Evolutionary conservation across 2,113 vertebrate species (phyloP), one percentile per base, ranked within the genome.

Genomic region (Pristiophorus japonicus): DNA sequence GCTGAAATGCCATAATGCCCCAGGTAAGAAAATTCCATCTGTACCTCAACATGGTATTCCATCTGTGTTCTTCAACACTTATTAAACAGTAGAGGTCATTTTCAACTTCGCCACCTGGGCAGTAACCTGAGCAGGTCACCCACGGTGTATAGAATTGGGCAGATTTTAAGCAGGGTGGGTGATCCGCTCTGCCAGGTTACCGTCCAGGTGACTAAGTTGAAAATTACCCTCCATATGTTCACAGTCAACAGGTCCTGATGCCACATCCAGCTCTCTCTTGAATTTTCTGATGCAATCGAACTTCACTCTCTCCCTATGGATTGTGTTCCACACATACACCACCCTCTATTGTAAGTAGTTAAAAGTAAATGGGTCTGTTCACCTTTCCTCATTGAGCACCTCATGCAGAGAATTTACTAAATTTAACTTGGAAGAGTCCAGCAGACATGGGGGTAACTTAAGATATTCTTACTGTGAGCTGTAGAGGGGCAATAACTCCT

Each of bases 381-480:
- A 47, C 84, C 1, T 87, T 87, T 20, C 14, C 42, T 84, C 5
- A 30, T 34, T 62, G 47, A 59, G 51, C 34, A 62, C 16, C 55
- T 63, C 88, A 62, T 92, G 59, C 88, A 63, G 59, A 16, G 59
- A 92, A 63, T 20, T 63, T n/a, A 63, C 14, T 92, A 38, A 59
- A 92, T n/a, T 92, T 92, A 63, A 63, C 34, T 63, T 84, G 78
- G 38, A 42, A 84, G 18, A 84, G 42, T 42, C 55, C 20, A 63
- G 55, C 88, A 92, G 88, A 63, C 27, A 8, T 38, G 12, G 42
- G 51, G 55, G 59, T 24, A 45, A 66, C 16, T 88, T 59, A 94
- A 45, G 62, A 4, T 67, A 24, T 73, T 96, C 98, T 98, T 97
- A 99, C 99, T 8, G 98, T 98, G 98, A 99, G 97, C 96, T 99